Base-by-base conservation (phyloP, 2,797 vertebrate species). In the Xyrichtys novacula region DNA sequence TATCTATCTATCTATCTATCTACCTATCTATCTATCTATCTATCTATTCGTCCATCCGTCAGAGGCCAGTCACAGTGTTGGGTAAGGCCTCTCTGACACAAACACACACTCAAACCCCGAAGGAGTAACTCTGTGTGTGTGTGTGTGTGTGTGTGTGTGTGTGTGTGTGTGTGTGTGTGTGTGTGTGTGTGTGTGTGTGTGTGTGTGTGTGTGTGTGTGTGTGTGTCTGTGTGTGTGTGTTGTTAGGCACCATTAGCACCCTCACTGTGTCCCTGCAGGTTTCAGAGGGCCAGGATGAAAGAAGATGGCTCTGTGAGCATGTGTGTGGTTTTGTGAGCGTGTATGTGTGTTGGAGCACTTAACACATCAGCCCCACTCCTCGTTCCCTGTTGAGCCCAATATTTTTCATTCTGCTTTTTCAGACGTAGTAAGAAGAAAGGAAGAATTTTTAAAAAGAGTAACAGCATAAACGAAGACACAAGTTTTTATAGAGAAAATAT, bases 1-100 rank as follows among this genome's bases (percentile, higher is more conserved):
- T 82, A 88, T 71, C 87, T 43, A 86, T 81, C 60, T 77, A 80
- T 88, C 74, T 79, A 34, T 34, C 32, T 34, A 34, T 34, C 32
- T 34, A 34, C 14, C 32, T 34, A 34, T 34, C 32, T 83, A 89
- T 76, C 88, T 31, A 87, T 82, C 65, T 80, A 81, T 39, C n/a
- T 58, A 20, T 42, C 12, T 31, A 23, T 56, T 4, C 17, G 10
- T 43, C 23, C 12, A 9, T 60, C 40, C 39, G 15, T 57, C 12
- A 15, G 22, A 11, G 8, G 19, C 40, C 36, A 17, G 28, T 43
- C 54, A 12, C 43, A n/a, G 47, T 9, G 53, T 62, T 64, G 56
- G 73, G 32, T 57, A 67, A 67, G 42, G 38, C 28, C 32, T 53
- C 31, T 16, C 9, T 59, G 10, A 66, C 20, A 60, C 39, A 32